Evolutionary conservation across 2,113 vertebrate genomes (phyloP).

Genomic region (Takifugu bimaculatus): DNA sequence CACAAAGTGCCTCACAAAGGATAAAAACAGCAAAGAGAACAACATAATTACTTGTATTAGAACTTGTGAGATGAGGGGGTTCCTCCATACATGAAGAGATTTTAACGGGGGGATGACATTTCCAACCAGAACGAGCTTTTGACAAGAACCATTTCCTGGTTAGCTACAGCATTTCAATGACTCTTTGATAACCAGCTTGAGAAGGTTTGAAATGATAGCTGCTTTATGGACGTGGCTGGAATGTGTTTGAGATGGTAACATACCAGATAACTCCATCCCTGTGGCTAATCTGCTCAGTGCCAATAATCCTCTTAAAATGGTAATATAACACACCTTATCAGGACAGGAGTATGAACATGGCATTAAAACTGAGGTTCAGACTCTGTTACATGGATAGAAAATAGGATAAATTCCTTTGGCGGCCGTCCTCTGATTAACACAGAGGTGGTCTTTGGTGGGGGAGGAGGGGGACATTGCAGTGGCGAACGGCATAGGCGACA

Average conservation of each 20-base stretch:
- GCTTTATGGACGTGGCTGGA: constrained; percentile 29
- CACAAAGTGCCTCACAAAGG: no score
- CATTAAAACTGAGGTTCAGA: no score
- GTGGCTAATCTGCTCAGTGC: constrained; percentile 40
- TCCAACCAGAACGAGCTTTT: constrained; percentile 30
- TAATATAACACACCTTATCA: constrained; percentile 18
- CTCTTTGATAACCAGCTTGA: constrained; percentile 40
- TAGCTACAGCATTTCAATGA: constrained; percentile 46
- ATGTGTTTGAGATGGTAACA: constrained; percentile 26
- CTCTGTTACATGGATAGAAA: no score
- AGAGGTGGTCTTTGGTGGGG: no score
- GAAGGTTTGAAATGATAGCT: constrained; percentile 44
- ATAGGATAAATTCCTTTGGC: no score
- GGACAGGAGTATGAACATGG: not conserved
- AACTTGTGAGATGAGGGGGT: constrained; percentile 17
- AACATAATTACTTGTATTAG: no score
- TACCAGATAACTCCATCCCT: constrained; percentile 38
- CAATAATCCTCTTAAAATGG: constrained; percentile 62
- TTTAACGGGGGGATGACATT: constrained; percentile 49
- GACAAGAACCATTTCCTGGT: constrained; percentile 35
- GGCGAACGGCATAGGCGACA: no score
- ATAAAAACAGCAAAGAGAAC: no score
- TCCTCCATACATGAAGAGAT: constrained; percentile 49
- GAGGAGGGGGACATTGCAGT: no score
- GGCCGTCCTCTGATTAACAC: no score